phyloP scores from a whole-genome alignment of 2,113 vertebrate genomes.

The Telmatochromis brichardi region DNA sequence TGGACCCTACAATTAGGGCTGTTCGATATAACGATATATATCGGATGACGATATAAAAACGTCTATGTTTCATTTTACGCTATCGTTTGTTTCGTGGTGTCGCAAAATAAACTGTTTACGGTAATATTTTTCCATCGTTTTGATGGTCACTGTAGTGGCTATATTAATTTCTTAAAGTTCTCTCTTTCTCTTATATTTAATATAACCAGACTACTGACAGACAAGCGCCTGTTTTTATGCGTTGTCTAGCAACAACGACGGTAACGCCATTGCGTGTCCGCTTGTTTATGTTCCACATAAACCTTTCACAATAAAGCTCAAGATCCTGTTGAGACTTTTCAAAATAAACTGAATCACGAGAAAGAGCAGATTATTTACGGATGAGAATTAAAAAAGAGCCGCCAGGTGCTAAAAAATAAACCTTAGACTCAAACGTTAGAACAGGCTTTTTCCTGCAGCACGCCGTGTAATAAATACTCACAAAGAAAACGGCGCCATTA shows the following conservation, averaged over 20 bases:
- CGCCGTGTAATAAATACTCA: no score
- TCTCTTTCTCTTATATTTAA: accelerated
- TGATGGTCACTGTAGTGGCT: background rate
- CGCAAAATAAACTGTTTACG: background rate
- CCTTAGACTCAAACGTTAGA: no score
- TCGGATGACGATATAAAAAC: background rate
- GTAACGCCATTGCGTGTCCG: accelerated
- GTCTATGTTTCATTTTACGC: background rate
- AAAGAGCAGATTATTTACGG: no score
- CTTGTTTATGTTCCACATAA: no score
- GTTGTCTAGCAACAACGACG: accelerated
- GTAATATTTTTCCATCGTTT: accelerated
- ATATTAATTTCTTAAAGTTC: background rate
- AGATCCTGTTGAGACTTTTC: no score
- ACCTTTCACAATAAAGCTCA: no score
- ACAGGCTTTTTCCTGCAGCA: no score
- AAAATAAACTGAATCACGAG: no score
- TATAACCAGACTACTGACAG: accelerated
- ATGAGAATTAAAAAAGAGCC: no score
- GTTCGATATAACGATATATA: background rate
- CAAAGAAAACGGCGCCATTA: accelerated
- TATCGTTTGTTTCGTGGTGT: background rate
- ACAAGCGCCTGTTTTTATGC: background rate
- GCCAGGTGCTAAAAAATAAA: no score
- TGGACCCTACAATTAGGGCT: background rate